Evolutionary conservation across 2,888 invertebrate genomes (phyloP).

Genomic region (Drosophila dives): DNA sequence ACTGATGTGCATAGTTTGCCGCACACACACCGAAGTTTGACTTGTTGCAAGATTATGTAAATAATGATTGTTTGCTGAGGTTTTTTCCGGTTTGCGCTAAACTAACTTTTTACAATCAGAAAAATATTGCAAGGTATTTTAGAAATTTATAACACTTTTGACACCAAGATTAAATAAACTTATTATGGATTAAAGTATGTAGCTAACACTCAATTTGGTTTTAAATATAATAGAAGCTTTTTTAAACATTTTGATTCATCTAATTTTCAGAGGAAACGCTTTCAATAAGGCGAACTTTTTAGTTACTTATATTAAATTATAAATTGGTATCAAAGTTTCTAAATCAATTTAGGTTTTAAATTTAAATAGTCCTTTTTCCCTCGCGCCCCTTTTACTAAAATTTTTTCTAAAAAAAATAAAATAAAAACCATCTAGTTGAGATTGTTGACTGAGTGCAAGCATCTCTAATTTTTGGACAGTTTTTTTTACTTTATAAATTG

Average conservation of each 20-base stretch:
- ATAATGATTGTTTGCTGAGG: background rate
- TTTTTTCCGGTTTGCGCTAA: background rate
- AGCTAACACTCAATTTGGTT: background rate
- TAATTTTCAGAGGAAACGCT: background rate
- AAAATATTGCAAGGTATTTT: background rate
- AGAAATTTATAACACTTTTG: background rate
- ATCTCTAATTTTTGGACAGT: background rate
- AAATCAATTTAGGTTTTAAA: background rate
- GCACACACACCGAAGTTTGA: background rate
- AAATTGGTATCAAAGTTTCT: background rate
- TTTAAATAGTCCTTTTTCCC: background rate
- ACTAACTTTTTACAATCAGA: background rate
- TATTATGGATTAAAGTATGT: background rate
- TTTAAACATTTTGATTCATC: too few species aligned
- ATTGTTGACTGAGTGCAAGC: background rate
- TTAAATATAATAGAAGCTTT: background rate
- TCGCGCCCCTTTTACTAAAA: background rate
- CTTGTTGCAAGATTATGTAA: background rate
- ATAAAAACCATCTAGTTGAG: background rate
- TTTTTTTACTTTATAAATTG: background rate
- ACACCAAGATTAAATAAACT: background rate
- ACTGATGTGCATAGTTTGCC: constrained; percentile 2
- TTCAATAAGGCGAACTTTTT: background rate
- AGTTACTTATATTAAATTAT: background rate
- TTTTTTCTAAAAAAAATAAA: background rate